These are phyloP conservation scores for Meloidogyne hapla DNA, from an alignment of 1,140 invertebrate species.

Conservation along the genomic window DNA sequence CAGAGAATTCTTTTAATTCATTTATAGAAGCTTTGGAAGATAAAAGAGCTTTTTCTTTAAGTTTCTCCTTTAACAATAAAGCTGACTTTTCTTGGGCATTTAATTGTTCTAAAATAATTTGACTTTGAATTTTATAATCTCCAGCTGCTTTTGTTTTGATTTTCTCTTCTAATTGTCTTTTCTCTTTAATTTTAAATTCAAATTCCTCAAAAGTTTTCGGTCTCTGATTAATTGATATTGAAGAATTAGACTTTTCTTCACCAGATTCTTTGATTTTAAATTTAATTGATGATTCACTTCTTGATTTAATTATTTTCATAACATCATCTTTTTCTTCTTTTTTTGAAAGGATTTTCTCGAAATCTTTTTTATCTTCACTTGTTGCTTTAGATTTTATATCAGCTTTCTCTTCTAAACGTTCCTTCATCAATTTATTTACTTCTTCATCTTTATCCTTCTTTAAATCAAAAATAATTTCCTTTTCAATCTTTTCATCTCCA, in stretches of 20 bases:
- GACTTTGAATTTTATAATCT: neutral
- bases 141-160: neutral
- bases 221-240: neutral
- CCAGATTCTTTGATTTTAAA: neutral
- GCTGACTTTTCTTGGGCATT: neutral
- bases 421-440: neutral
- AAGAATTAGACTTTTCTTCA: neutral
- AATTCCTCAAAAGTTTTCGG: neutral
- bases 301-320: neutral
- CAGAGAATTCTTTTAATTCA: conserved; percentile 10
- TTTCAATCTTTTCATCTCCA: neutral
- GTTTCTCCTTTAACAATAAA: neutral
- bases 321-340: neutral
- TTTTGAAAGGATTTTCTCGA: neutral
- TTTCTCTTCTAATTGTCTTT: neutral
- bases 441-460: no score
- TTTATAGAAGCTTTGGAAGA: conserved; percentile 22
- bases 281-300: neutral
- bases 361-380: neutral
- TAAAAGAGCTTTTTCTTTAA: neutral
- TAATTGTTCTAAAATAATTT: neutral
- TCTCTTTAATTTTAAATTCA: no score
- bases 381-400: conserved; percentile 9
- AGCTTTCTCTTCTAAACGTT: neutral
- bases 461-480: no score